Evolutionary conservation across 2,113 vertebrate species (phyloP).

Genomic region (Lepisosteus oculatus): DNA sequence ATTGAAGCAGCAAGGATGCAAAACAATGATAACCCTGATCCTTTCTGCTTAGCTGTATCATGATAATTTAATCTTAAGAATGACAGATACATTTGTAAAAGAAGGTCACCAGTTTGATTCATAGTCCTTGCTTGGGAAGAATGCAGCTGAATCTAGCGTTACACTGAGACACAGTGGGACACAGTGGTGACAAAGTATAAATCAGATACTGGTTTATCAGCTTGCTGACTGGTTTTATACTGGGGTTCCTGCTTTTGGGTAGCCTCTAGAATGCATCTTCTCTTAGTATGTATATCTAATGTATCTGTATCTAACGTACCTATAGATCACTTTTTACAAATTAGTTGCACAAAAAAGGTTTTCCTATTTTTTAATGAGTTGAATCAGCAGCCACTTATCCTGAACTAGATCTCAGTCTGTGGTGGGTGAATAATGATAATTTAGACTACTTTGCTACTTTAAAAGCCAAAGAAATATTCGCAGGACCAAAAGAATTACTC

Average conservation of each 20-base stretch:
- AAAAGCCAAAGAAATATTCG: background rate
- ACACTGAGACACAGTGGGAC: background rate
- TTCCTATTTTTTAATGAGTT: background rate
- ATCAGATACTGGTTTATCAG: background rate
- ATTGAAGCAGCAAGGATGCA: slow-evolving; percentile 9
- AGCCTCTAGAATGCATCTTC: no score
- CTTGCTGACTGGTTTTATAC: no score
- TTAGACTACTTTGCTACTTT: no score
- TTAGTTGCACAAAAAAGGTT: no score
- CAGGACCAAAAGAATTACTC: background rate
- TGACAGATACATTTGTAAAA: slow-evolving; percentile 7
- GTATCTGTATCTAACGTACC: no score
- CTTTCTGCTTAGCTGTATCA: slow-evolving; percentile 9
- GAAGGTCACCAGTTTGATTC: slow-evolving; percentile 5
- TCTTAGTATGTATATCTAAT: no score
- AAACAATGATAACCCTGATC: slow-evolving; percentile 11
- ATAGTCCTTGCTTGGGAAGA: background rate
- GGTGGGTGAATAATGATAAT: no score
- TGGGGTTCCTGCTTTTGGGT: no score
- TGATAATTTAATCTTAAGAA: slow-evolving; percentile 5
- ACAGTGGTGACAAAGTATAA: background rate
- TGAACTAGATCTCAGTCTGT: no score
- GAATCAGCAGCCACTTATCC: background rate
- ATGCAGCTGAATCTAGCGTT: background rate
- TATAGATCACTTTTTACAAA: no score